These are phyloP conservation scores for Clostera curtula DNA, from an alignment of 2,888 invertebrate species.

Conservation along the genomic window DNA sequence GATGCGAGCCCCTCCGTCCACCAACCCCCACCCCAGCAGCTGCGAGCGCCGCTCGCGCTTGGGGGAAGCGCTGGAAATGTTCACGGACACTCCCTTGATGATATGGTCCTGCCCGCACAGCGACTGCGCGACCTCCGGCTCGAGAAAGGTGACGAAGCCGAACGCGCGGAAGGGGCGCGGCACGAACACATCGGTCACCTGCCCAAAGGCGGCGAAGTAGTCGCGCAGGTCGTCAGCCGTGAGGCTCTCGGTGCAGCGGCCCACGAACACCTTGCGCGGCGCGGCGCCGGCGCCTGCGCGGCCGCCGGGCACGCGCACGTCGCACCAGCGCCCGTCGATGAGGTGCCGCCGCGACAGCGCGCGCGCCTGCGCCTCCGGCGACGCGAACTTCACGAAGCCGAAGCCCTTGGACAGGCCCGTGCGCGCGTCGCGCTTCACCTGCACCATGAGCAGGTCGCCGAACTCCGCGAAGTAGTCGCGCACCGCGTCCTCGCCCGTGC, in stretches of 20 bases:
- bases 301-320: constrained; percentile 82
- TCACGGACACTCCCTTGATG: constrained; percentile 88
- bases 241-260: constrained; percentile 87
- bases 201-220: constrained; percentile 86
- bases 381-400: constrained; percentile 81
- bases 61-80: constrained; percentile 90
- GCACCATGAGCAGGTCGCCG: constrained; percentile 78
- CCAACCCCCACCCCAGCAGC: constrained; percentile 49
- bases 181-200: constrained; percentile 90
- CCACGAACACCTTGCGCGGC: constrained; percentile 87
- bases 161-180: constrained; percentile 89
- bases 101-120: constrained; percentile 89
- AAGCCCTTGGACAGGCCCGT: constrained; percentile 82
- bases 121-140: constrained; percentile 85
- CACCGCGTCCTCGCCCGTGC: constrained; percentile 83
- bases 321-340: constrained; percentile 83
- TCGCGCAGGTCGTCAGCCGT: constrained; percentile 85
- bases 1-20: too few relatives aligned
- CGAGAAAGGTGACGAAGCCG: constrained; percentile 88
- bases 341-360: constrained; percentile 79
- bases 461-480: constrained; percentile 81
- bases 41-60: constrained; percentile 75
- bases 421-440: constrained; percentile 75
- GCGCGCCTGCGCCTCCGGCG: constrained; percentile 78
- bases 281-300: constrained; percentile 80